Base-by-base conservation (phyloP, 2,888 invertebrate genomes). In the Eudasyphora cyanicolor region DNA sequence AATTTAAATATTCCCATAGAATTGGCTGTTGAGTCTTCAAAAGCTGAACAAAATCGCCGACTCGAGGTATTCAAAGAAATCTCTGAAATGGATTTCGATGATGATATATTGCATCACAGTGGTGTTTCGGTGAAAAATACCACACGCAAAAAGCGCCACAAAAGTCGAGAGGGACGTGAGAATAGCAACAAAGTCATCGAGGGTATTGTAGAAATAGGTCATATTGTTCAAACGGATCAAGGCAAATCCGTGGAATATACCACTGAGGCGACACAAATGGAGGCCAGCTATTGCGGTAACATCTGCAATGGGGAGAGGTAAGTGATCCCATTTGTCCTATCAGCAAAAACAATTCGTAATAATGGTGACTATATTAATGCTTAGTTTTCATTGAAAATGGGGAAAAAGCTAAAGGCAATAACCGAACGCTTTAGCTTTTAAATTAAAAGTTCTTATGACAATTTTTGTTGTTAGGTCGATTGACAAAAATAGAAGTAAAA, bases 21-120 rank as follows among this genome's bases (percentile, higher is more conserved):
- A 85, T 82, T 91, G 74, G 90, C 91, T 0, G 89, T 91, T 0
- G 91, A 92, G 54, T 91, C 91, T 0, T 91, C 91, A 0, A 85
- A 89, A 35, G 88, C 88, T 0, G 89, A 92, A 78, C 91, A 92
- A 83, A 90, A 88, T 79, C 89, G 92, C 86, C 95, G 95, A 82
- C 91, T 95, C 81, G 94, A 95, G 88, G 89, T 95, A 85, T 95
- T 95, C 82, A 94, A 95, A 85, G 95, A 95, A 90, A 96, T 96
- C 70, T 94, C 95, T 86, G 94, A 95, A 91, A 94, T 94, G 92
- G 94, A 95, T 84, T 96, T 94, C 85, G 96, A 96, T 86, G 95
- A 95, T 76, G 95, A 95, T 84, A 94, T 95, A 67, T 90, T 95
- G 12, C 94, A 95, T 89, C 95, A 95, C 60, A 95, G 95, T 73